A percentile compares a stretch with the other conserved stretches of the same genome.
phyloP scores from a whole-genome alignment of 2,888 invertebrate genomes.

The Drosophila hamatofila region DNA sequence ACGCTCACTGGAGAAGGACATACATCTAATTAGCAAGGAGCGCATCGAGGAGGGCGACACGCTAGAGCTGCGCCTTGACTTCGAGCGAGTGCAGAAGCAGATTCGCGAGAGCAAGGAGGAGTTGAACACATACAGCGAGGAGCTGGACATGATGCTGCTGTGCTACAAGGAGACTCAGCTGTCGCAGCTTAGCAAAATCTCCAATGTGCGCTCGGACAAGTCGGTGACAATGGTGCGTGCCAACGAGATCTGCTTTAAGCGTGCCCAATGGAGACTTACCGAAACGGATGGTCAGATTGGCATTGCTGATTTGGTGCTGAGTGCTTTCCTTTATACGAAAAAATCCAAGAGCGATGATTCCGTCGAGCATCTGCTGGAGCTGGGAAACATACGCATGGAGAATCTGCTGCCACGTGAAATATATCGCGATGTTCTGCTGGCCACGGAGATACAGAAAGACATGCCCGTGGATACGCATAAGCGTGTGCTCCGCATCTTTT shows the following conservation, averaged over 20 bases:
- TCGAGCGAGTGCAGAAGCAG: slow-evolving; percentile 88
- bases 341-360: slow-evolving; percentile 98
- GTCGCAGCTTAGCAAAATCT: slow-evolving; percentile 87
- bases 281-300: slow-evolving; percentile 99
- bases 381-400: slow-evolving; percentile 97
- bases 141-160: slow-evolving; percentile 97
- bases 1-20: slow-evolving; percentile 94
- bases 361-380: slow-evolving; percentile 97
- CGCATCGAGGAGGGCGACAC: slow-evolving; percentile 89
- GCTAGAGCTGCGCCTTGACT: slow-evolving; percentile 88
- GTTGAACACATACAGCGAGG: slow-evolving; percentile 94
- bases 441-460: slow-evolving; percentile 91
- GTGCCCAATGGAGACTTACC: slow-evolving; percentile 98
- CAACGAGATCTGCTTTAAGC: slow-evolving; percentile 98
- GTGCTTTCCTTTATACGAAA: slow-evolving; percentile 98
- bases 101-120: slow-evolving; percentile 96
- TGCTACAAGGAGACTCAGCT: slow-evolving; percentile 94
- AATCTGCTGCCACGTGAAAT: slow-evolving; percentile 97
- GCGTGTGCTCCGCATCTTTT: slow-evolving; percentile 96
- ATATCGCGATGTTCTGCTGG: slow-evolving; percentile 94
- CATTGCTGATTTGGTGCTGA: slow-evolving; percentile 97
- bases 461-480: slow-evolving; percentile 95
- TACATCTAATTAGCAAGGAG: slow-evolving; percentile 93
- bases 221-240: slow-evolving; percentile 92
- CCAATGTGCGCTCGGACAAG: slow-evolving; percentile 89